Base-by-base conservation (phyloP, 2,888 invertebrate genomes). In the Entomobrya multifasciata region DNA sequence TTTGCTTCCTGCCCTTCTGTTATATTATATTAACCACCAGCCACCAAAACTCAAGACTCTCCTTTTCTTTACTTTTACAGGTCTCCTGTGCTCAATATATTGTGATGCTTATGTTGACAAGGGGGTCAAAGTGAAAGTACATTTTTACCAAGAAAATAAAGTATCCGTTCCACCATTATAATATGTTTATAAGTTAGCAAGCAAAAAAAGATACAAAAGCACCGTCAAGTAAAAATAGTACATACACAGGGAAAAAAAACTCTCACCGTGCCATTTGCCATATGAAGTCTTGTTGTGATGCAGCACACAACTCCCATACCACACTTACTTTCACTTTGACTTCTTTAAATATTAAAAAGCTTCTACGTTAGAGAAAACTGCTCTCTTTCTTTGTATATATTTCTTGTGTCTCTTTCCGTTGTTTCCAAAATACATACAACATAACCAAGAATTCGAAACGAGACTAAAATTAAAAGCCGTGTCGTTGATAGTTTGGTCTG, bases 391-490 rank as follows among this genome's bases (percentile, higher is more conserved):
- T n/a, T n/a, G n/a, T n/a, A n/a, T n/a, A n/a, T n/a, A n/a, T n/a
- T n/a, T n/a, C n/a, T n/a, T n/a, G n/a, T n/a, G n/a, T n/a, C 47
- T n/a, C 17, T 62, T 62, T 41, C 41, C 27, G 3, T 67, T 67
- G 5, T 8, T 41, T 67, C 41, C 20, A 52, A 76, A 20, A 10
- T 17, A 30, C 10, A 76, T 30, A 76, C 36, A 30, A 76, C 74
- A 76, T 5, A 10, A 27, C 10, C 25, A 44, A n/a, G 60, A 60
- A 22, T 62, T 62, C 44, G 60, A 62, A 62, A 78, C 78, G 78
- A 78, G 78, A 78, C 78, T 78, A 60, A 78, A 78, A 78, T 78
- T 78, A 78, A 78, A 78, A 60, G 78, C 60, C 78, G 70, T 70
- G 70, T 70, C 70, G 70, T 44, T 70, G 70, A 70, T 70, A 47